phyloP scores from a whole-genome alignment of 2,113 vertebrate genomes.

The Clarias gariepinus region DNA sequence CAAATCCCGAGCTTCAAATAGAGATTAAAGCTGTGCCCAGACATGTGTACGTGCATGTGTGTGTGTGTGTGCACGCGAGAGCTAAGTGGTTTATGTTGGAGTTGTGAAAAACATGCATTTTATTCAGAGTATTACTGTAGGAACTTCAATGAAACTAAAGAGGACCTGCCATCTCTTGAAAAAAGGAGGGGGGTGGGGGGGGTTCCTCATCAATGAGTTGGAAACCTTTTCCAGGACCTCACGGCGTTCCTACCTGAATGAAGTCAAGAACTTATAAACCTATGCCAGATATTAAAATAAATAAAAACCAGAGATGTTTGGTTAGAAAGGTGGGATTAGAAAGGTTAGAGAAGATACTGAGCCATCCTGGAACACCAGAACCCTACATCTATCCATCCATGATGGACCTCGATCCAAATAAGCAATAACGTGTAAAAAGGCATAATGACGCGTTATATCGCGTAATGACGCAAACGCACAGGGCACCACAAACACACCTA shows the following conservation, averaged over 20 bases:
- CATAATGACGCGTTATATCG: neutral
- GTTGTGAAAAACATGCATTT: neutral
- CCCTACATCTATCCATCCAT: neutral
- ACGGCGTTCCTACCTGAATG: neutral
- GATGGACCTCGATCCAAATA: neutral
- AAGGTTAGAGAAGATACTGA: neutral
- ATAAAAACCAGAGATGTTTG: neutral
- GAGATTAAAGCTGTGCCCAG: neutral
- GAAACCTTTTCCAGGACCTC: too few species aligned
- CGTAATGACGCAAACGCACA: too few species aligned
- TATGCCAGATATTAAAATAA: too few species aligned
- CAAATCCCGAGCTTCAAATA: neutral
- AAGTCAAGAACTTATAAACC: neutral
- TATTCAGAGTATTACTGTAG: too few species aligned
- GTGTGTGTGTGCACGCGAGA: neutral
- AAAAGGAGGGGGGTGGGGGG: too few species aligned
- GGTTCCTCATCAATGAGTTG: too few species aligned
- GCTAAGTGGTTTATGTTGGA: neutral
- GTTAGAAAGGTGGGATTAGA: neutral
- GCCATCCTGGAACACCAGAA: neutral
- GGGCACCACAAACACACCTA: neutral
- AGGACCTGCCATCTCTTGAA: too few species aligned
- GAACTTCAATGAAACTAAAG: too few species aligned
- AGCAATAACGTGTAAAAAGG: neutral
- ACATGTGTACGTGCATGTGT: neutral